Percentiles rank a stretch among this genome's conserved stretches.
These are phyloP conservation scores for Pterocles gutturalis DNA, from an alignment of 2,113 vertebrate genomes.

Conservation along the genomic window DNA sequence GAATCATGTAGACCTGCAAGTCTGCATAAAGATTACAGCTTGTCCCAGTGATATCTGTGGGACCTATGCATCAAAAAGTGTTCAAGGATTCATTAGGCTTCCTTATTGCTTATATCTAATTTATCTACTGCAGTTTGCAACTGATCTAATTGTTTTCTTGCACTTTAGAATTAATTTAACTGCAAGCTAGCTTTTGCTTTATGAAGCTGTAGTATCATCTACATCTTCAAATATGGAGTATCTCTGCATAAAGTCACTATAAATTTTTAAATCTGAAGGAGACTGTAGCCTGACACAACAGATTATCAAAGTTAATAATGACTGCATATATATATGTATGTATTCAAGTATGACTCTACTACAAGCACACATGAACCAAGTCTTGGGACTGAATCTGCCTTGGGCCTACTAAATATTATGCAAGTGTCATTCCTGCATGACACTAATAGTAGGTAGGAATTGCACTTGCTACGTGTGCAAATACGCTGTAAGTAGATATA, in stretches of 20 bases:
- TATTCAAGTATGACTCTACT: not conserved
- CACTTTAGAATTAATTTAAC: not conserved
- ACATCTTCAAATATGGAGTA: not conserved
- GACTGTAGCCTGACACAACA: not conserved
- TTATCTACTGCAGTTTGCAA: not conserved
- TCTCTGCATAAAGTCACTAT: not conserved
- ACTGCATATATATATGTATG: not conserved
- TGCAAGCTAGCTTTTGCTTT: not conserved
- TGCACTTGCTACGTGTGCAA: not conserved
- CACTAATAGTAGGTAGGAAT: not conserved
- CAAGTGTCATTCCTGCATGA: not conserved
- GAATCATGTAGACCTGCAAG: not conserved
- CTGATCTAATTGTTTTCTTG: not conserved
- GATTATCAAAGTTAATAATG: not conserved
- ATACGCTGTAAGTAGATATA: not conserved
- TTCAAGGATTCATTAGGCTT: not conserved
- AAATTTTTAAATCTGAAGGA: constrained; percentile 36
- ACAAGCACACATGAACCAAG: not conserved
- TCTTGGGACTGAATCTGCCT: not conserved
- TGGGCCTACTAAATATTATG: not conserved
- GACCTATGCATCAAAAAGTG: not conserved
- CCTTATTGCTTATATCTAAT: not conserved
- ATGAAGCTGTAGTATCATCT: not conserved
- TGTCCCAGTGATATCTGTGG: not conserved
- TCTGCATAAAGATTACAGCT: not conserved